phyloP scores from a whole-genome alignment of 2,888 invertebrate species.

The Eristalis arbustorum region DNA sequence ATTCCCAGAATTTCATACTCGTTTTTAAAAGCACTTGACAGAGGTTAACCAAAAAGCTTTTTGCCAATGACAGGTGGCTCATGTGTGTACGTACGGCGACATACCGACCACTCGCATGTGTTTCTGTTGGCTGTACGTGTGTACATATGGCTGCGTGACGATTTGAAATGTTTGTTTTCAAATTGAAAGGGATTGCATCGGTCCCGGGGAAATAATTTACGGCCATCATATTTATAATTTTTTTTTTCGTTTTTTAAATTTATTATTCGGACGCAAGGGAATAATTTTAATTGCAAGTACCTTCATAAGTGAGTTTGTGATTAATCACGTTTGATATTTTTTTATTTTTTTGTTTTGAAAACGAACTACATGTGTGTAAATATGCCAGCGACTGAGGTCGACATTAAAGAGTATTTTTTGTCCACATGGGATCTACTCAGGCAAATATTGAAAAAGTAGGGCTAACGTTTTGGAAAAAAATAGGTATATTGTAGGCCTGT shows the following conservation, averaged over 20 bases:
- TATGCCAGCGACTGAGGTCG: not conserved
- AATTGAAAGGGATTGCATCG: slow-evolving; percentile 4
- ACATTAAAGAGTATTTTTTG: not conserved
- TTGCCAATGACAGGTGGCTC: slow-evolving; percentile 41
- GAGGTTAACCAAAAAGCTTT: slow-evolving; percentile 51
- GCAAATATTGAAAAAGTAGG: not conserved
- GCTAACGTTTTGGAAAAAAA: not conserved
- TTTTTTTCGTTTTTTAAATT: slow-evolving; percentile 5
- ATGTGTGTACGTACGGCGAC: not conserved
- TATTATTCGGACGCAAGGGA: slow-evolving; percentile 12
- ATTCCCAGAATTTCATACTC: slow-evolving; percentile 10
- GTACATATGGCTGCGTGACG: not conserved
- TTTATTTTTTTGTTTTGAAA: not conserved
- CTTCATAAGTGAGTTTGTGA: slow-evolving; percentile 10
- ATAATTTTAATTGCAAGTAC: slow-evolving; percentile 19
- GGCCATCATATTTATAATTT: not conserved
- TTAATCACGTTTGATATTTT: not conserved
- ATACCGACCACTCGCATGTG: not conserved
- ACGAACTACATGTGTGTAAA: not conserved
- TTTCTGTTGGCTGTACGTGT: not conserved
- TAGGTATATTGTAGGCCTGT: no score
- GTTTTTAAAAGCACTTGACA: slow-evolving; percentile 25
- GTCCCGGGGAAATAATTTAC: not conserved
- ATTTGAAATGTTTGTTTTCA: slow-evolving; percentile 36
- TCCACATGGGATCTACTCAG: not conserved